Evolutionary conservation across 1,140 invertebrate species (phyloP).

Genomic region (Bombus balteatus): DNA sequence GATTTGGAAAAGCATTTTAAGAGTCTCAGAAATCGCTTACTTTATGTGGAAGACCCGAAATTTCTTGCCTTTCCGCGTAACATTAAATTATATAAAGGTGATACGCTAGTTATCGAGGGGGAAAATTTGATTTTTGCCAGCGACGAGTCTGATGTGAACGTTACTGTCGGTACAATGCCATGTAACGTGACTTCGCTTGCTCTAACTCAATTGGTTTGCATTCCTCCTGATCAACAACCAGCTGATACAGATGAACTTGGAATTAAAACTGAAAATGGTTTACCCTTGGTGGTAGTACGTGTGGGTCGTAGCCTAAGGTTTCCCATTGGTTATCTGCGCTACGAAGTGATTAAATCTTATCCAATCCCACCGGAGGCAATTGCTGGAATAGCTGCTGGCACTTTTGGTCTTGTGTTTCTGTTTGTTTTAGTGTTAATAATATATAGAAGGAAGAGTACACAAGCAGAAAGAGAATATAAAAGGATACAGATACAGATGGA

Average conservation of each 20-base stretch:
- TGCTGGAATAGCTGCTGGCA: slow-evolving; percentile 91
- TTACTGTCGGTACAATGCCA: slow-evolving; percentile 93
- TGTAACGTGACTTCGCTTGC: slow-evolving; percentile 97
- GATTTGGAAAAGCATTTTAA: slow-evolving; percentile 95
- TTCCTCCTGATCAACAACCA: slow-evolving; percentile 94
- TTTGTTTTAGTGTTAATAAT: slow-evolving; percentile 93
- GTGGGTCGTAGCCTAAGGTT: slow-evolving; percentile 94
- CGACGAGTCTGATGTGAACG: slow-evolving; percentile 95
- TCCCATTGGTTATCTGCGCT: slow-evolving; percentile 93
- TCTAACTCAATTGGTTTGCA: slow-evolving; percentile 93
- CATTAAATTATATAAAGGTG: slow-evolving; percentile 96
- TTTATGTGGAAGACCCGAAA: slow-evolving; percentile 96
- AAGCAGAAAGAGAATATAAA: slow-evolving; percentile 97
- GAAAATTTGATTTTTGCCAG: slow-evolving; percentile 95
- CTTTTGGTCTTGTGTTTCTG: slow-evolving; percentile 91
- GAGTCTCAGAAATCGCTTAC: slow-evolving; percentile 89
- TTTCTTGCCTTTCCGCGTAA: slow-evolving; percentile 93
- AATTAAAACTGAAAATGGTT: slow-evolving; percentile 87
- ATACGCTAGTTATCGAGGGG: slow-evolving; percentile 97
- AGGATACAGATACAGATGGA: slow-evolving; percentile 99
- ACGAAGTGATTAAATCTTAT: slow-evolving; percentile 93
- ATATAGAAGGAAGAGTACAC: slow-evolving; percentile 95
- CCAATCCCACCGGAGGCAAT: slow-evolving; percentile 94
- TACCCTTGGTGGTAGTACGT: slow-evolving; percentile 94
- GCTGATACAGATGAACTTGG: slow-evolving; percentile 93